Base-by-base conservation (phyloP, 2,797 vertebrate genomes). In the Thalassophryne amazonica region DNA sequence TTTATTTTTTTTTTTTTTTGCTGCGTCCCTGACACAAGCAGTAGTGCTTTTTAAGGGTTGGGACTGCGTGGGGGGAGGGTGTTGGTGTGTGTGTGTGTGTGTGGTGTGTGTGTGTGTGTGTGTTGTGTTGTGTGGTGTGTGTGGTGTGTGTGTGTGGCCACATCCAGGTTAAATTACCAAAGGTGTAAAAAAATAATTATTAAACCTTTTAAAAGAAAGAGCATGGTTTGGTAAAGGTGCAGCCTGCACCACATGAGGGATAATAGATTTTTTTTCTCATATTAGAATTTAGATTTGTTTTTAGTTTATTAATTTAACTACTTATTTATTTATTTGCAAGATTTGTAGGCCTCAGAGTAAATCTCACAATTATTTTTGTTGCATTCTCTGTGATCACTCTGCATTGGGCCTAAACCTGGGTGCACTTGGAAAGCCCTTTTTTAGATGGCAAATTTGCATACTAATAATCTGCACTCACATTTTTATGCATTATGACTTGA, bases 371-470 rank as follows among this genome's bases (percentile, higher is more conserved):
- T 42, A 50, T 59, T 70, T n/a, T 32, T 1, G 11, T 37, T 58
- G 45, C 1, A 38, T 58, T 67, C 17, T 41, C 10, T 41, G 9
- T 36, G 25, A 39, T 61, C 32, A 52, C 42, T 35, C 60, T 69
- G 60, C 54, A 72, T 47, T 67, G 72, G 86, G 84, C 86, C 86
- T 86, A 60, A 69, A 34, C 60, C 57, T 74, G 66, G 30, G 14
- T 68, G 53, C 41, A 59, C 77, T 61, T 64, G 22, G 27, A 41
- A 16, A n/a, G 40, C 50, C 34, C 15, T 49, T 60, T 72, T 80
- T 32, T 34, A 34, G 17, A 58, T 50, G 15, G 38, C 18, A 13
- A 12, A 21, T 39, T 3, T 62, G 29, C 32, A 61, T 4, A 38
- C 39, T 3, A 17, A 2, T 12, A 39, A 2, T 14, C 56, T 53